phyloP scores from a whole-genome alignment of 2,888 invertebrate genomes.

The Sesia bembeciformis region DNA sequence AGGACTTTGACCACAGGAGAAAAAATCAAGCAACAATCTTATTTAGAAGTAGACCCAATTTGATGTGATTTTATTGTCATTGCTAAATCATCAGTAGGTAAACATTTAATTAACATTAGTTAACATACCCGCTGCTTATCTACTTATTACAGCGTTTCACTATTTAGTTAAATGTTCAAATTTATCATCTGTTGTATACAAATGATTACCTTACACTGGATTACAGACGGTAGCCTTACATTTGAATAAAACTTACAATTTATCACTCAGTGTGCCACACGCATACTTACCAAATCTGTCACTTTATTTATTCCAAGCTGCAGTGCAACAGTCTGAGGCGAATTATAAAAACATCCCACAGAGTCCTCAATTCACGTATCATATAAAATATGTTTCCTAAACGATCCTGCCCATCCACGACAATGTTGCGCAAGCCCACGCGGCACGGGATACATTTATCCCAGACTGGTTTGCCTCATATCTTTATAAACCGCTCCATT shows the following conservation, averaged over 20 bases:
- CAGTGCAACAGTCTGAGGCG: slow-evolving; percentile 1
- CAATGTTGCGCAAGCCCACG: slow-evolving; percentile 11
- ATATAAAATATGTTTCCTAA: slow-evolving; percentile 19
- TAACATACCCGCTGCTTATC: too few relatives aligned
- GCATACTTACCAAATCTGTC: background rate
- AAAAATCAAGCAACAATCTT: too few relatives aligned
- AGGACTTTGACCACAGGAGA: too few relatives aligned
- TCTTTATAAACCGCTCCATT: slow-evolving; percentile 13
- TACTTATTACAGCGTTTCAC: too few relatives aligned
- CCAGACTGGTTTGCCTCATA: slow-evolving; percentile 1
- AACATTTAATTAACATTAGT: too few relatives aligned
- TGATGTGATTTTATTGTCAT: too few relatives aligned
- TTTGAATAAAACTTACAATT: slow-evolving; percentile 12
- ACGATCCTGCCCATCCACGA: slow-evolving; percentile 11
- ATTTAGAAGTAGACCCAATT: too few relatives aligned
- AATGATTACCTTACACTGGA: too few relatives aligned
- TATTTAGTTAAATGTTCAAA: too few relatives aligned
- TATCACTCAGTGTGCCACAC: slow-evolving; percentile 7
- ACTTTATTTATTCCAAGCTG: background rate
- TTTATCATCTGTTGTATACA: too few relatives aligned
- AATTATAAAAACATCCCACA: slow-evolving; percentile 16
- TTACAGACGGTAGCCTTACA: slow-evolving; percentile 5
- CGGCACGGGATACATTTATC: background rate
- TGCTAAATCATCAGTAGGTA: too few relatives aligned
- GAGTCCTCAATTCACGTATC: slow-evolving; percentile 14